Percentiles rank a stretch among this genome's conserved stretches.
Evolutionary conservation across 2,113 vertebrate genomes (phyloP).

Genomic region (Galeopterus variegatus): DNA sequence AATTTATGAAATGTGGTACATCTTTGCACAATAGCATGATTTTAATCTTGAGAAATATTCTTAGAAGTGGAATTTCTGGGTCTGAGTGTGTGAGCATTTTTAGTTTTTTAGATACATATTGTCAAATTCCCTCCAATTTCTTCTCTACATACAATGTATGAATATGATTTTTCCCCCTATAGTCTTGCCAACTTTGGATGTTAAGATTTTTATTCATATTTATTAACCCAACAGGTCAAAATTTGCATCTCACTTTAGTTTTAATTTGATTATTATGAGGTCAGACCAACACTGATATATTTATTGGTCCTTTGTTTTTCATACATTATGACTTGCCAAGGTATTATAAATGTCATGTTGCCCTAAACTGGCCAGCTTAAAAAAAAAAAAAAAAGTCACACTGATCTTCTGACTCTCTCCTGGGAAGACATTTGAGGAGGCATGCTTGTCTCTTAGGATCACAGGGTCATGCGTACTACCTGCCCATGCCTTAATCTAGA

Average conservation of each 20-base stretch:
- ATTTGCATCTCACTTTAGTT: neutral
- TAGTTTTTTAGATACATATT: neutral
- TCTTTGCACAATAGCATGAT: neutral
- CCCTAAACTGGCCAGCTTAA: too few relatives aligned
- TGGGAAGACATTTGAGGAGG: neutral
- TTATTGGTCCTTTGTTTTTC: neutral
- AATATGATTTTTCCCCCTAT: neutral
- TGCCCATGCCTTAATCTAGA: neutral
- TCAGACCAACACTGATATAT: neutral
- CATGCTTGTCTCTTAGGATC: neutral
- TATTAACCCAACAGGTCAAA: constrained; percentile 17
- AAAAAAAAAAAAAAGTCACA: neutral
- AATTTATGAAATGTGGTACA: neutral
- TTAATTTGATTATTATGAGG: neutral
- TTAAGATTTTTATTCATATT: constrained; percentile 8
- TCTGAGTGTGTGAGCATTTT: neutral
- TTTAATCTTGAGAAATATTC: constrained; percentile 20
- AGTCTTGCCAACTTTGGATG: neutral
- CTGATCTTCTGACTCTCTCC: neutral
- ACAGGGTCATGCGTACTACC: neutral
- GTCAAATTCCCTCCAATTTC: neutral
- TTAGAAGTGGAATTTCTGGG: neutral
- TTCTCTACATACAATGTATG: neutral
- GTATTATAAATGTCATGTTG: neutral
- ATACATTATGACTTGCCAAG: neutral